Evolutionary conservation across 2,113 vertebrate species (phyloP).

Genomic region (Macquaria ambigua): DNA sequence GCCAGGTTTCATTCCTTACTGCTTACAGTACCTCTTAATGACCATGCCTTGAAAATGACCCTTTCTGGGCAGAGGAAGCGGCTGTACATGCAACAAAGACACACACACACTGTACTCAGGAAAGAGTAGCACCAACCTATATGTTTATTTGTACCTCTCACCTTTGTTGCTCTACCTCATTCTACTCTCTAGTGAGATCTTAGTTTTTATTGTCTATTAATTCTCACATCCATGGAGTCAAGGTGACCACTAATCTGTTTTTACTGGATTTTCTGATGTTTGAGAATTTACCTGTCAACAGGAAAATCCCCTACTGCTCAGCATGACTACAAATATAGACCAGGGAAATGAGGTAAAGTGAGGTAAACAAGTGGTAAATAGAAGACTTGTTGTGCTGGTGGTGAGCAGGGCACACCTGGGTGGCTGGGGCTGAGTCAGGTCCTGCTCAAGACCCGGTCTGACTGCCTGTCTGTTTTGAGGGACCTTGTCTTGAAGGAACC

Average conservation of each 20-base stretch:
- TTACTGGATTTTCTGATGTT: conserved; percentile 47
- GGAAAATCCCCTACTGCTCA: conserved; percentile 63
- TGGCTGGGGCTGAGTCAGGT: conserved; percentile 69
- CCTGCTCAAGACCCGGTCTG: conserved; percentile 49
- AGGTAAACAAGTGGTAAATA: conserved; percentile 72
- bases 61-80: conserved; percentile 28
- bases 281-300: conserved; percentile 49
- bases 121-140: background rate
- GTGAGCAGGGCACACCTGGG: conserved; percentile 61
- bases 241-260: conserved; percentile 48
- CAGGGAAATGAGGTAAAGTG: conserved; percentile 63
- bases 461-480: conserved; percentile 48
- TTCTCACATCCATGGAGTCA: conserved; percentile 26
- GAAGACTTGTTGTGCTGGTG: conserved; percentile 52
- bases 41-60: conserved; percentile 30
- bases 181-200: background rate
- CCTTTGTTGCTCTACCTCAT: background rate
- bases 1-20: conserved; percentile 15
- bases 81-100: background rate
- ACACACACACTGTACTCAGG: background rate
- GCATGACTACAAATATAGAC: conserved; percentile 60
- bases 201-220: conserved; percentile 29
- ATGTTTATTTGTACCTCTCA: conserved; percentile 13
- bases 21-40: conserved; percentile 24
- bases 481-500: conserved; percentile 60